Conservation (phyloP, 2,888 invertebrate genomes). For the Ochlodes sylvanus region DNA sequence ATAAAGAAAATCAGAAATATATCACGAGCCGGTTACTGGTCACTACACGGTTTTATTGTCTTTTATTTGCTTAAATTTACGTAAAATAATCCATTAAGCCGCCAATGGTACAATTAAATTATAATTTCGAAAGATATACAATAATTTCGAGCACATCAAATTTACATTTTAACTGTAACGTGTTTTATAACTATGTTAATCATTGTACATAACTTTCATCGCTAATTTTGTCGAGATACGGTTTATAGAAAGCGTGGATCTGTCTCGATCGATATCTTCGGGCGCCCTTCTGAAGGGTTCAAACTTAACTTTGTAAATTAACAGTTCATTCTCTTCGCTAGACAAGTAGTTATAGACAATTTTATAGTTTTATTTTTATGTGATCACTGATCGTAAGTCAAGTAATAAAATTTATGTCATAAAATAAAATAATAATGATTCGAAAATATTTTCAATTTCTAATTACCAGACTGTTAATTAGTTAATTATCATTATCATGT, state of each 20-base stretch:
- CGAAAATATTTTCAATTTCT: too few species aligned
- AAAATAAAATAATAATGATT: too few species aligned
- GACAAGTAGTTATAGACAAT: too few species aligned
- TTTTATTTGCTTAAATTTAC: background rate
- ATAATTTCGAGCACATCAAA: background rate
- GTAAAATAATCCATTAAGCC: background rate
- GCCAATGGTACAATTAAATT: background rate
- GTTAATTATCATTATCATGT: too few species aligned
- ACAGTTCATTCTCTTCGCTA: background rate
- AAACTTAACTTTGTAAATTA: too few species aligned
- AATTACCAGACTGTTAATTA: too few species aligned
- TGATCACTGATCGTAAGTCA: too few species aligned
- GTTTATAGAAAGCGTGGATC: background rate
- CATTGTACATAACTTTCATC: background rate
- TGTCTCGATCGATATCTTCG: background rate
- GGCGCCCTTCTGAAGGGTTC: too few species aligned
- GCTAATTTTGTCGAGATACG: background rate
- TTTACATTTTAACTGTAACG: conserved; percentile 3
- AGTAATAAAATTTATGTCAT: too few species aligned
- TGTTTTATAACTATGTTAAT: conserved; percentile 5
- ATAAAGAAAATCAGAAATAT: background rate
- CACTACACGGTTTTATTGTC: background rate
- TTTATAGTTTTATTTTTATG: too few species aligned
- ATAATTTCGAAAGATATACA: background rate
- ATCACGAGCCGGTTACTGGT: background rate